These are phyloP conservation scores for Bombus consobrinus DNA, from an alignment of 1,140 invertebrate genomes.

Conservation along the genomic window DNA sequence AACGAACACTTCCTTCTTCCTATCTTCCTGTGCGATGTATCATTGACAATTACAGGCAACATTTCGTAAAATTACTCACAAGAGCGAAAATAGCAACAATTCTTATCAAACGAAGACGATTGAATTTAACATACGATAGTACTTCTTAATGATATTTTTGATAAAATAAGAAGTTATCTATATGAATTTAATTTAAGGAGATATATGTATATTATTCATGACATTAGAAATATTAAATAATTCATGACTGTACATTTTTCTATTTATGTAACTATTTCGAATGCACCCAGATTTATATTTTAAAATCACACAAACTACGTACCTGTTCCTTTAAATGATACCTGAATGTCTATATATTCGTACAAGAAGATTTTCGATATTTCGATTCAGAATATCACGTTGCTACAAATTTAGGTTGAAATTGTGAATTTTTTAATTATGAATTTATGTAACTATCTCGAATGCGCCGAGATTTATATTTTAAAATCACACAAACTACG, in stretches of 20 bases:
- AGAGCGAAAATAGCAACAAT: too few species aligned
- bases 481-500: too few species aligned
- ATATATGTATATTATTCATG: not conserved
- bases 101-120: accelerated
- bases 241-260: not conserved
- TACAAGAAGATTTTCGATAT: too few species aligned
- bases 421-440: too few species aligned
- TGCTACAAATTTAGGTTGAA: too few species aligned
- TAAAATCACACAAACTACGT: too few species aligned
- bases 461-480: not conserved
- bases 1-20: not conserved
- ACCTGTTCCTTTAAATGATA: too few species aligned
- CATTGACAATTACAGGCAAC: not conserved
- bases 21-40: not conserved
- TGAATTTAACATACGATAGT: not conserved
- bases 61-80: not conserved
- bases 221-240: not conserved
- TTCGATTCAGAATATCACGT: too few species aligned
- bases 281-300: too few species aligned
- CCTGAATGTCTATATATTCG: too few species aligned
- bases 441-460: not conserved
- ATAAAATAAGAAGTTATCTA: not conserved
- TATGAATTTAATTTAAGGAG: not conserved
- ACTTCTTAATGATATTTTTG: not conserved
- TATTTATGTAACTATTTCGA: not conserved